Evolutionary conservation across 2,888 invertebrate species (phyloP).

Genomic region (Heterodera filipjevi): DNA sequence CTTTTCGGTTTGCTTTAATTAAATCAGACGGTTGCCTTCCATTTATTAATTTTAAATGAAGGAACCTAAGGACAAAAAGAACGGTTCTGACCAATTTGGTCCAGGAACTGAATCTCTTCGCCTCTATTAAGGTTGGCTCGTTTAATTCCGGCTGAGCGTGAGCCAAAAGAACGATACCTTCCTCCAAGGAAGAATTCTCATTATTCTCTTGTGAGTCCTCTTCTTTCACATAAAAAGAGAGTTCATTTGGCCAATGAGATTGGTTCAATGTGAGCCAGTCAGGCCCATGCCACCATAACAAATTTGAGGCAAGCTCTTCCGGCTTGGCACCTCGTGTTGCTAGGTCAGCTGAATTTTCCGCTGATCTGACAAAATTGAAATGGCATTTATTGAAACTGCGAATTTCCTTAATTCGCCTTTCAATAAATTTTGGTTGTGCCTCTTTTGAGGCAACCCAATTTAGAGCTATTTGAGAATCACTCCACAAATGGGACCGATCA

Average conservation of each 20-base stretch:
- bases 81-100: neutral
- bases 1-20: neutral
- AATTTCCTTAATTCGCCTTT: slow-evolving; percentile 23
- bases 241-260: no score
- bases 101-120: neutral
- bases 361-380: slow-evolving; percentile 21
- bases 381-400: neutral
- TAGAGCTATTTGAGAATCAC: slow-evolving; percentile 15
- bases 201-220: no score
- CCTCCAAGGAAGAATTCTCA: neutral
- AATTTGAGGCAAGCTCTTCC: neutral
- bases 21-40: neutral
- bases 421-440: slow-evolving; percentile 10
- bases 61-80: neutral
- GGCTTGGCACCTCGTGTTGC: slow-evolving; percentile 18
- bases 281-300: slow-evolving; percentile 29
- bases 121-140: neutral
- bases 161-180: no score
- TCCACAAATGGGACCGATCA: neutral
- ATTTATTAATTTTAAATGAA: neutral
- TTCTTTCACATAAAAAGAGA: no score
- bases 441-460: slow-evolving; percentile 2
- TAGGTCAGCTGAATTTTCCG: slow-evolving; percentile 28
- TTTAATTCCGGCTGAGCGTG: neutral
- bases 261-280: neutral